Percentiles rank a stretch among this genome's conserved stretches.
phyloP scores from a whole-genome alignment of 1,140 invertebrate genomes.

The Schlechtendalia chinensis region DNA sequence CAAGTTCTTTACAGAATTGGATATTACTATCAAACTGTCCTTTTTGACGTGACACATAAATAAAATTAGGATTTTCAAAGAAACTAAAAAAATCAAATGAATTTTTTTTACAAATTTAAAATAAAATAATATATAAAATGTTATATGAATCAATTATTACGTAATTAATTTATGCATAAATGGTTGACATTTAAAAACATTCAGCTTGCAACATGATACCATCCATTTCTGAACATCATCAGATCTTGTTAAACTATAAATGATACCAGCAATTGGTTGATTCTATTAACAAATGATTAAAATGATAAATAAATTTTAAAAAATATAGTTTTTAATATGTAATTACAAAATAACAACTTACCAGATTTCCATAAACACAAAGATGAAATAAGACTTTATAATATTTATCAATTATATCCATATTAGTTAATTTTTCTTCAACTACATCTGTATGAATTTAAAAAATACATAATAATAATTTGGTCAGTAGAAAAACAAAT shows the following conservation, averaged over 20 bases:
- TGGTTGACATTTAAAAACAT: background rate
- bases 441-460: slow-evolving; percentile 5
- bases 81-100: slow-evolving; percentile 24
- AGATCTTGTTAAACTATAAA: slow-evolving; percentile 27
- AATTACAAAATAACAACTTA: background rate
- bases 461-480: background rate
- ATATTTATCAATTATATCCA: slow-evolving; percentile 33
- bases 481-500: background rate
- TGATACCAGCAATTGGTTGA: slow-evolving; percentile 33
- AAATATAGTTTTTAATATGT: background rate
- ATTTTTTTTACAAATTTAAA: no score
- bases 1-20: slow-evolving; percentile 33
- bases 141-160: slow-evolving; percentile 12
- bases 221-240: slow-evolving; percentile 35
- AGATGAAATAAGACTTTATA: slow-evolving; percentile 30
- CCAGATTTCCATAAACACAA: slow-evolving; percentile 8
- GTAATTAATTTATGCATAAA: slow-evolving; percentile 14
- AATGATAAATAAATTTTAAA: slow-evolving; percentile 1
- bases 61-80: slow-evolving; percentile 22
- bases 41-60: slow-evolving; percentile 12
- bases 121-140: no score
- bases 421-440: slow-evolving; percentile 47
- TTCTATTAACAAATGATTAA: background rate
- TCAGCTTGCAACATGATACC: slow-evolving; percentile 10
- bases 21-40: slow-evolving; percentile 23